Evolutionary conservation across 2,113 vertebrate species (phyloP).

Genomic region (Etheostoma spectabile): DNA sequence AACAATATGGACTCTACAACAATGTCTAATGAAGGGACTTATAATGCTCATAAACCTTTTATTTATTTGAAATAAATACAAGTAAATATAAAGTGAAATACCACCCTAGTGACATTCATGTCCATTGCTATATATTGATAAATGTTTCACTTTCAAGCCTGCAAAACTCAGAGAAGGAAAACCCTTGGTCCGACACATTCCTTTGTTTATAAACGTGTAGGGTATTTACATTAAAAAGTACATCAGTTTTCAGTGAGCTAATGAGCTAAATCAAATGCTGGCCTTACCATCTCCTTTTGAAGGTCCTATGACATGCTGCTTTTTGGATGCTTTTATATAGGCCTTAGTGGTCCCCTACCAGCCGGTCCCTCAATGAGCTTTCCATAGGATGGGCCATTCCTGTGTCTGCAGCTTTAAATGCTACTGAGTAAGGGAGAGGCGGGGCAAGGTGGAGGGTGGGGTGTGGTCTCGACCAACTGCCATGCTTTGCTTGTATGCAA

Average conservation of each 20-base stretch:
- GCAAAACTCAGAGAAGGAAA: constrained; percentile 19
- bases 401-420: too few relatives aligned
- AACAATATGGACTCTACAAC: not conserved
- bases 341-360: too few relatives aligned
- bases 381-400: too few relatives aligned
- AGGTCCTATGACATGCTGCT: too few relatives aligned
- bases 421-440: too few relatives aligned
- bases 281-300: constrained; percentile 68
- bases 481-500: too few relatives aligned
- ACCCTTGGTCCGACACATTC: constrained; percentile 1
- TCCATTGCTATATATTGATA: constrained; percentile 5
- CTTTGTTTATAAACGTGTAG: constrained; percentile 29
- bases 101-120: not conserved
- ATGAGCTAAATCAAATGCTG: constrained; percentile 52
- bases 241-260: constrained; percentile 44
- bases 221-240: constrained; percentile 38
- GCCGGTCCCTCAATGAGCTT: too few relatives aligned
- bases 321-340: too few relatives aligned
- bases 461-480: too few relatives aligned
- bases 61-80: constrained; percentile 2
- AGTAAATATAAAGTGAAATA: constrained; percentile 1
- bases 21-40: not conserved
- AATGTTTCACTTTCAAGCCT: constrained; percentile 18
- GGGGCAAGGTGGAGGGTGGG: too few relatives aligned
- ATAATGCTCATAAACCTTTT: not conserved